Evolutionary conservation across 1,140 invertebrate species (phyloP).

Genomic region (Drosophila triauraria): DNA sequence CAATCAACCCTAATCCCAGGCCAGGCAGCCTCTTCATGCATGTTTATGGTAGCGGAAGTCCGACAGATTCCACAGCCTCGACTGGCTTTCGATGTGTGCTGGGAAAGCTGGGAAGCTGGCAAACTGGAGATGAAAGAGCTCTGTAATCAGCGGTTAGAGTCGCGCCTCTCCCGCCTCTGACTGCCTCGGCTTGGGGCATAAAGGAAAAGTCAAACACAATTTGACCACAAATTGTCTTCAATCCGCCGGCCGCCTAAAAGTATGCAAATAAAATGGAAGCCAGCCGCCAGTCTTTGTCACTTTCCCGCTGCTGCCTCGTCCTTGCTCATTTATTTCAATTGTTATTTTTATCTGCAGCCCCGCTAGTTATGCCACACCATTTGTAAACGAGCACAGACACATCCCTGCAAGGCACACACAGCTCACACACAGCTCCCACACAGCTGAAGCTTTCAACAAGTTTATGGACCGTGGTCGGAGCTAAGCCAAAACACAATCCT

Average conservation of each 20-base stretch:
- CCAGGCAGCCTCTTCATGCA: conserved; percentile 8
- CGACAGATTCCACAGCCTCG: not conserved
- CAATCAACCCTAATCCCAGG: conserved; percentile 28
- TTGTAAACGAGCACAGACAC: conserved; percentile 22
- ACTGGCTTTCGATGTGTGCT: not conserved
- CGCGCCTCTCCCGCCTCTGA: not conserved
- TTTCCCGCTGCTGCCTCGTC: not conserved
- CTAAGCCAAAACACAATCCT: conserved; percentile 49
- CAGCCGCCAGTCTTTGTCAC: conserved; percentile 14
- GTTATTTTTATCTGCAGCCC: conserved; percentile 72
- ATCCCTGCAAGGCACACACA: not conserved
- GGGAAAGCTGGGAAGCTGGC: not conserved
- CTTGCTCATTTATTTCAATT: conserved; percentile 75
- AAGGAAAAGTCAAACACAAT: conserved; percentile 52
- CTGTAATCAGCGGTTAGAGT: conserved; percentile 20
- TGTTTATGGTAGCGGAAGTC: conserved; percentile 16
- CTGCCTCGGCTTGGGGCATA: not conserved
- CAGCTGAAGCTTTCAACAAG: conserved; percentile 36
- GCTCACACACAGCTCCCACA: not conserved
- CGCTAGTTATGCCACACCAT: conserved; percentile 68
- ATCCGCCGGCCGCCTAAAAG: conserved; percentile 53
- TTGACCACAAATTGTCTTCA: conserved; percentile 57
- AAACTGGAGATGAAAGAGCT: conserved; percentile 8
- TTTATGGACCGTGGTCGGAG: conserved; percentile 43
- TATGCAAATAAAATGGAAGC: conserved; percentile 58